These are phyloP conservation scores for Phaenicophaeus curvirostris DNA, from an alignment of 2,797 vertebrate species.

Conservation along the genomic window DNA sequence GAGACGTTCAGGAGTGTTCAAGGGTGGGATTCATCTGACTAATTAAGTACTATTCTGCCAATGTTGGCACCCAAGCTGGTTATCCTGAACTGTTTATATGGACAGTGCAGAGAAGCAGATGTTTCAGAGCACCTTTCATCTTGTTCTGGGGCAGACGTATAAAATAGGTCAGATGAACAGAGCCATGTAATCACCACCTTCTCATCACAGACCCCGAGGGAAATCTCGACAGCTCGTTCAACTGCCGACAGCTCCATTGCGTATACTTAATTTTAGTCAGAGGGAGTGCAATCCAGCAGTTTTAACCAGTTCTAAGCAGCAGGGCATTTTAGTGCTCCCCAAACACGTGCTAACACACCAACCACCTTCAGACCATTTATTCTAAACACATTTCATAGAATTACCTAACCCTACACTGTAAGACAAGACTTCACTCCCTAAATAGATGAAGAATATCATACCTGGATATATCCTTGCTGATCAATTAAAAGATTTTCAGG, in stretches of 20 bases:
- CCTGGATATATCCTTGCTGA: slow-evolving; percentile 99
- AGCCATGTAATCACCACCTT: slow-evolving; percentile 14
- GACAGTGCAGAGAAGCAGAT: neutral
- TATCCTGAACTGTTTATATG: neutral
- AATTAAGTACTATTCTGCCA: neutral
- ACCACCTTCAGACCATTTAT: neutral
- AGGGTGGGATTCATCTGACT: neutral
- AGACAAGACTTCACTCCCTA: neutral
- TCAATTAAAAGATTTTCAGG: slow-evolving; percentile 99
- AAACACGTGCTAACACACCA: neutral
- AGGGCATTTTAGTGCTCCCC: neutral
- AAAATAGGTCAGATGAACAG: slow-evolving; percentile 46
- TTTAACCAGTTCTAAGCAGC: neutral
- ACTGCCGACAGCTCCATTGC: neutral
- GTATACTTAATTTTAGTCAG: slow-evolving; percentile 2
- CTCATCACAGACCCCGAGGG: slow-evolving; percentile 12
- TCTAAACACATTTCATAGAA: neutral
- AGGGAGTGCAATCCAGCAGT: neutral
- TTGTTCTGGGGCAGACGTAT: neutral
- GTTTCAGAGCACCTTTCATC: neutral
- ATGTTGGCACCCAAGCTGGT: neutral
- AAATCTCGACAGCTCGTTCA: neutral
- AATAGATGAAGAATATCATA: slow-evolving; percentile 69
- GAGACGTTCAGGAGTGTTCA: neutral
- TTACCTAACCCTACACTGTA: neutral